Evolutionary conservation across 2,888 invertebrate species (phyloP).

Genomic region (Helobdella robusta): DNA sequence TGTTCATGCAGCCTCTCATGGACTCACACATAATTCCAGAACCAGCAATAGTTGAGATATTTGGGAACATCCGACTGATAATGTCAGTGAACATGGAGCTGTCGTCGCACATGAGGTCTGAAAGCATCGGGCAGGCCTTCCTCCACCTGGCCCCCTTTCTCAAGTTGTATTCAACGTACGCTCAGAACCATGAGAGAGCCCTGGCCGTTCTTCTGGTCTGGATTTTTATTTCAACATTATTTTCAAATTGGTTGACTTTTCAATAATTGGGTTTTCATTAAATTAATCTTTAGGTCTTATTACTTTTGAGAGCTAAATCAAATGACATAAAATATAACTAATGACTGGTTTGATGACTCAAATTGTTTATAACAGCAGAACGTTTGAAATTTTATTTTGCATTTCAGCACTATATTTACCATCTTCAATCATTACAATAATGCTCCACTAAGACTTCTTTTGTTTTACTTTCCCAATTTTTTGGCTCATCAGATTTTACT

Average conservation of each 20-base stretch:
- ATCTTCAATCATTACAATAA: too few species aligned
- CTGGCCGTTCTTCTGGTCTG: conserved; percentile 58
- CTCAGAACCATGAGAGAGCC: conserved; percentile 63
- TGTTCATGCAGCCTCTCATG: conserved; percentile 45
- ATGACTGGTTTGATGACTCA: too few species aligned
- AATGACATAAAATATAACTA: too few species aligned
- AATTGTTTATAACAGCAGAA: too few species aligned
- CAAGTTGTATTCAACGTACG: conserved; percentile 68
- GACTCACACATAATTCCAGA: conserved; percentile 42
- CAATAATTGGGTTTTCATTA: too few species aligned
- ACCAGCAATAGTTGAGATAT: conserved; percentile 41
- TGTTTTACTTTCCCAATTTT: too few species aligned
- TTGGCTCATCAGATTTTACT: too few species aligned
- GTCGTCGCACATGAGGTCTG: conserved; percentile 45
- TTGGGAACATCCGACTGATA: conserved; percentile 47
- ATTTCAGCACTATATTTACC: too few species aligned
- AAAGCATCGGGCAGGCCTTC: conserved; percentile 61
- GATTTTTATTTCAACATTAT: too few species aligned
- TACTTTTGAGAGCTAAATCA: not conserved
- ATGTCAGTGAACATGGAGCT: conserved; percentile 51
- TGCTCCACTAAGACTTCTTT: too few species aligned
- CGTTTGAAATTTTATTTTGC: too few species aligned
- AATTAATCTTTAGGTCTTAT: not conserved
- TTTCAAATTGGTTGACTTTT: too few species aligned
- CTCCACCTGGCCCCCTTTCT: conserved; percentile 65